Evolutionary conservation across 1,140 invertebrate genomes (phyloP).

Genomic region (Melitaea cinxia): DNA sequence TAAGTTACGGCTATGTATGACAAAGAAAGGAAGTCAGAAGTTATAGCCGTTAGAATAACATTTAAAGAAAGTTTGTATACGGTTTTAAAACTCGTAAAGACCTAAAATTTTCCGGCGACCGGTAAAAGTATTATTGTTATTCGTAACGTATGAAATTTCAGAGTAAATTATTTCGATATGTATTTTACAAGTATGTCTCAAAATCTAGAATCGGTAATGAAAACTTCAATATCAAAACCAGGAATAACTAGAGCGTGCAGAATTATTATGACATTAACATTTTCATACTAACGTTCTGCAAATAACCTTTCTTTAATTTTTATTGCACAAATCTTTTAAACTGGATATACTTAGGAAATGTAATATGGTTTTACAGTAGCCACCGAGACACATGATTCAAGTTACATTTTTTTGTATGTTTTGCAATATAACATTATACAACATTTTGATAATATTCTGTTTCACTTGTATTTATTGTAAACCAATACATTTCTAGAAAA

Average conservation of each 20-base stretch:
- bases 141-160: background rate
- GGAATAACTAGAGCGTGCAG: constrained; percentile 20
- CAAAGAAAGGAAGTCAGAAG: constrained; percentile 8
- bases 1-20: background rate
- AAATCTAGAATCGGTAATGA: constrained; percentile 4
- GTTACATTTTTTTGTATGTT: constrained; percentile 4
- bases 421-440: constrained; percentile 6
- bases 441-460: background rate
- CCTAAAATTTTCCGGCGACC: background rate
- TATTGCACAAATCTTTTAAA: constrained; percentile 22
- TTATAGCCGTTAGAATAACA: constrained; percentile 11
- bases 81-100: background rate
- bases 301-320: constrained; percentile 16
- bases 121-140: background rate
- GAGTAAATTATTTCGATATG: background rate
- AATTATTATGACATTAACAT: constrained; percentile 15
- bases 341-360: constrained; percentile 22
- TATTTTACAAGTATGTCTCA: background rate
- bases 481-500: background rate
- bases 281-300: constrained; percentile 5
- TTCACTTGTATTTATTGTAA: background rate
- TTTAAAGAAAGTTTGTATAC: constrained; percentile 11
- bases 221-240: constrained; percentile 18
- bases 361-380: constrained; percentile 11
- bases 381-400: background rate